phyloP scores from a whole-genome alignment of 2,888 invertebrate species.

The Dinocampus coccinellae region DNA sequence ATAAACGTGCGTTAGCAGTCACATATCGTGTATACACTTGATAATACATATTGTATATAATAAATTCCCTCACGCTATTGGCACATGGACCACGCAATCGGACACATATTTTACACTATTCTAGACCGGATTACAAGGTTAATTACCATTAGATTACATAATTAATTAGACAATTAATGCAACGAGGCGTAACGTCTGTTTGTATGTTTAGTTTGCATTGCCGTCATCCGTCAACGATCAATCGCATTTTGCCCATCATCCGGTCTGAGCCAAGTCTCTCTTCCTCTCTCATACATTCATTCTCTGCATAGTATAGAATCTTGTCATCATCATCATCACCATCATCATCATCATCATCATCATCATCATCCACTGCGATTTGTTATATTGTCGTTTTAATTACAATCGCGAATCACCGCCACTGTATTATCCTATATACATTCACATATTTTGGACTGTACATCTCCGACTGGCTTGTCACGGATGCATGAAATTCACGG shows the following conservation, averaged over 20 bases:
- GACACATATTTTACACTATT: slow-evolving; percentile 53
- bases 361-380: slow-evolving; percentile 21
- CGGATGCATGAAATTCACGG: slow-evolving; percentile 8
- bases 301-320: not conserved
- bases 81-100: slow-evolving; percentile 40
- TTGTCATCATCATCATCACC: slow-evolving; percentile 32
- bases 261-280: not conserved
- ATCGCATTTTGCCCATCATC: slow-evolving; percentile 27
- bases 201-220: slow-evolving; percentile 38
- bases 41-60: not conserved
- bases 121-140: slow-evolving; percentile 60
- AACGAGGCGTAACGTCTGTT: slow-evolving; percentile 64
- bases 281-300: slow-evolving; percentile 17
- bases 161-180: slow-evolving; percentile 67
- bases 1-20: slow-evolving; percentile 33
- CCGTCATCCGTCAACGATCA: slow-evolving; percentile 20
- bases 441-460: not conserved
- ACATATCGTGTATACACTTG: not conserved
- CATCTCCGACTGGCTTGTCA: not conserved
- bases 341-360: slow-evolving; percentile 36
- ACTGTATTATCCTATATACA: not conserved
- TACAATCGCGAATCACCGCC: not conserved
- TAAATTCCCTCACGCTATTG: not conserved
- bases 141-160: slow-evolving; percentile 67
- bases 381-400: slow-evolving; percentile 24